phyloP scores from a whole-genome alignment of 2,797 vertebrate genomes.

The Epinephelus coioides region DNA sequence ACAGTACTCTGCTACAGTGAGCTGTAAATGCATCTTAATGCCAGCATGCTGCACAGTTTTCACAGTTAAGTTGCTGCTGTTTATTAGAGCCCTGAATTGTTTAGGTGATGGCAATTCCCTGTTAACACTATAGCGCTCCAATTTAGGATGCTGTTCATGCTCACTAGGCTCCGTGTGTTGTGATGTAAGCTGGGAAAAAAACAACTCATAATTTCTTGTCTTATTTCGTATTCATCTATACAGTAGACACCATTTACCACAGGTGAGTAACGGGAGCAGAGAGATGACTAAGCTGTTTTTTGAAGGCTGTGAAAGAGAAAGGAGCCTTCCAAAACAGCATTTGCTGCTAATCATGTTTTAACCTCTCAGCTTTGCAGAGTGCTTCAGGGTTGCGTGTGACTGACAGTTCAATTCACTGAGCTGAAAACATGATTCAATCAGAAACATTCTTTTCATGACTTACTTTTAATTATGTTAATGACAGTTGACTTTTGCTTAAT shows the following conservation, averaged over 20 bases:
- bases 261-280: constrained; percentile 31
- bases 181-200: constrained; percentile 24
- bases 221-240: constrained; percentile 45
- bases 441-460: constrained; percentile 13
- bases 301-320: constrained; percentile 32
- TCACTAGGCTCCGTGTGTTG: constrained; percentile 5
- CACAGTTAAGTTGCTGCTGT: constrained; percentile 50
- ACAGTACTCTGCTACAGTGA: constrained; percentile 59
- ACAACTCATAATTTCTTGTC: constrained; percentile 31
- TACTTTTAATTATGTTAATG: constrained; percentile 28
- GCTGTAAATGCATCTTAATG: constrained; percentile 70
- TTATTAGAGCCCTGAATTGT: constrained; percentile 65
- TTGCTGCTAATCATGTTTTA: constrained; percentile 37
- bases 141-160: constrained; percentile 33
- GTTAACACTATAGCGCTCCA: constrained; percentile 44
- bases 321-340: constrained; percentile 3
- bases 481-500: constrained; percentile 7
- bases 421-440: constrained; percentile 27
- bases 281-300: constrained; percentile 38
- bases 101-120: constrained; percentile 56
- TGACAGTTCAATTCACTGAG: constrained; percentile 32
- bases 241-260: constrained; percentile 32
- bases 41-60: constrained; percentile 67
- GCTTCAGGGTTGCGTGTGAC: constrained; percentile 37
- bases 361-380: constrained; percentile 20